Conservation (phyloP, 2,888 invertebrate species). For the Microplitis manilae region DNA sequence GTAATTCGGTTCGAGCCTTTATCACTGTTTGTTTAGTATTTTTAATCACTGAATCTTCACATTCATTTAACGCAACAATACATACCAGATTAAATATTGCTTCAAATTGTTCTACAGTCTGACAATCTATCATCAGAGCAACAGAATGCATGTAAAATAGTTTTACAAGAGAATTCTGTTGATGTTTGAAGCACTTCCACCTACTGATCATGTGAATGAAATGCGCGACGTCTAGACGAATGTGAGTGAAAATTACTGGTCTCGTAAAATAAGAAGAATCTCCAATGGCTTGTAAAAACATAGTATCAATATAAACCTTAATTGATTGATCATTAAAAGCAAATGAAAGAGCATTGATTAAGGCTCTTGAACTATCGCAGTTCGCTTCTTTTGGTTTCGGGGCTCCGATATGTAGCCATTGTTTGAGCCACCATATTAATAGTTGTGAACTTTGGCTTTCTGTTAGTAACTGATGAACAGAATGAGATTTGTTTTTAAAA, state of each 20-base stretch:
- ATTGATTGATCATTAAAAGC: constrained; percentile 43
- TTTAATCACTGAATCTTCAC: constrained; percentile 15
- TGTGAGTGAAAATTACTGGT: background rate
- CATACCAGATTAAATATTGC: background rate
- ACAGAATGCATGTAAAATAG: background rate
- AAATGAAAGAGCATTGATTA: constrained; percentile 37
- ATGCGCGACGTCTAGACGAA: constrained; percentile 12
- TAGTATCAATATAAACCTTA: constrained; percentile 36
- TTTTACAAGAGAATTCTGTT: background rate
- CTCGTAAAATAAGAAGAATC: background rate
- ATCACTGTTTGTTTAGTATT: background rate
- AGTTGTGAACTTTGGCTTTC: constrained; percentile 39
- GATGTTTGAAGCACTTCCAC: constrained; percentile 4
- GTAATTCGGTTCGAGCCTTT: background rate
- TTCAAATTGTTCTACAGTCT: background rate
- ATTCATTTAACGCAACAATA: constrained; percentile 15
- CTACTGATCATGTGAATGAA: background rate
- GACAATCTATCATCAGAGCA: constrained; percentile 19
- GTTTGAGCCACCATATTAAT: constrained; percentile 34
- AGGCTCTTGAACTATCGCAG: constrained; percentile 42
- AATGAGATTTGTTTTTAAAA: constrained; percentile 31
- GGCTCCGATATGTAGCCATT: constrained; percentile 36
- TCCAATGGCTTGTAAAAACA: constrained; percentile 10
- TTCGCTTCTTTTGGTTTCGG: constrained; percentile 36
- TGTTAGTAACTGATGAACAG: constrained; percentile 46